A percentile compares a stretch with the other conserved stretches of the same genome.
Evolutionary conservation across 2,888 invertebrate genomes (phyloP).

Genomic region (Neoaliturus tenellus): DNA sequence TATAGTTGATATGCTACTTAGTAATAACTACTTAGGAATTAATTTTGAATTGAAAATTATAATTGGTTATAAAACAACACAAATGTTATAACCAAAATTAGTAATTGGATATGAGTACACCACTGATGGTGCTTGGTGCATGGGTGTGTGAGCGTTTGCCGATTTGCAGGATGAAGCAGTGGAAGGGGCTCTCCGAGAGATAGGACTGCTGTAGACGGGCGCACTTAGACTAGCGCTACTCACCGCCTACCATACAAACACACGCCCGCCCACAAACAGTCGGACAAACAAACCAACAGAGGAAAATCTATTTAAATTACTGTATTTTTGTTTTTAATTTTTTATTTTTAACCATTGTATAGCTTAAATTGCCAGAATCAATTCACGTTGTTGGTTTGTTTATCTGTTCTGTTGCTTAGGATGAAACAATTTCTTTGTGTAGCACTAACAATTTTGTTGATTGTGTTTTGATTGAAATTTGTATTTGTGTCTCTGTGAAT

Average conservation of each 20-base stretch:
- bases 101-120: no score
- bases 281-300: no score
- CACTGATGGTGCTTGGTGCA: slow-evolving; percentile 44
- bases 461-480: no score
- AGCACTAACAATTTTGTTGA: background rate
- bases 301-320: no score
- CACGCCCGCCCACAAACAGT: background rate
- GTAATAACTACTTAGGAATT: no score
- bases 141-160: slow-evolving; percentile 59
- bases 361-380: background rate
- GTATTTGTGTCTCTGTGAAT: no score
- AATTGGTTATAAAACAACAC: no score
- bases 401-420: background rate
- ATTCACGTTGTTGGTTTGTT: background rate
- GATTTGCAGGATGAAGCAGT: slow-evolving; percentile 90
- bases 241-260: background rate
- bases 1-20: background rate
- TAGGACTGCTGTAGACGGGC: slow-evolving; percentile 87
- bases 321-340: no score
- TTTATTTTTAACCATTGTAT: no score
- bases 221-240: slow-evolving; percentile 30
- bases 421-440: background rate
- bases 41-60: no score
- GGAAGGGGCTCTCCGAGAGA: slow-evolving; percentile 95
- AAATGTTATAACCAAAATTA: no score